A percentile compares a stretch with the other conserved stretches of the same genome.
These are phyloP conservation scores for Gadopsis bispinosus DNA, from an alignment of 2,797 vertebrate species.

Conservation along the genomic window DNA sequence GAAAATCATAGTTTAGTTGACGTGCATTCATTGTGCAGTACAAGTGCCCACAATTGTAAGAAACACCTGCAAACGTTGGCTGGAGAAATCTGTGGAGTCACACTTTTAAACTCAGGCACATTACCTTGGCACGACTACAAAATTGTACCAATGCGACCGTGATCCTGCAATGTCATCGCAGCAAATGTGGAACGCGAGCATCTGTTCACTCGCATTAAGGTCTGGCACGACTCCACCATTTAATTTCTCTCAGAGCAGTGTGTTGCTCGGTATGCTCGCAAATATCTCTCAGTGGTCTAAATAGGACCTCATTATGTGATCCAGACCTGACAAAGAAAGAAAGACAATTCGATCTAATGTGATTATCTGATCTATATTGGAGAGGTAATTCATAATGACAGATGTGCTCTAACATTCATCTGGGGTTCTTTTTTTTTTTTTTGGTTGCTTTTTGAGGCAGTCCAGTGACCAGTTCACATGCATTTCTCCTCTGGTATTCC, in stretches of 20 bases:
- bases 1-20: neutral
- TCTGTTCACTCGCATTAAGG: constrained; percentile 52
- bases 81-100: constrained; percentile 42
- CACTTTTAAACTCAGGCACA: constrained; percentile 17
- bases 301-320: constrained; percentile 22
- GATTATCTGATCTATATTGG: constrained; percentile 33
- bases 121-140: constrained; percentile 19
- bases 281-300: constrained; percentile 25
- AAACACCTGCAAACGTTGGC: constrained; percentile 29
- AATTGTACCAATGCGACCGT: constrained; percentile 13
- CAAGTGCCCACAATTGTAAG: constrained; percentile 1
- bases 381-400: constrained; percentile 29
- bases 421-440: constrained; percentile 3
- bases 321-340: constrained; percentile 10
- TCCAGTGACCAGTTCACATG: constrained; percentile 44
- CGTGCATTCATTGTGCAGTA: constrained; percentile 11
- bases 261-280: constrained; percentile 22
- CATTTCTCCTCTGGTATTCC: constrained; percentile 66
- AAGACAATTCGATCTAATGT: constrained; percentile 18
- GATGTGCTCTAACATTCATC: neutral
- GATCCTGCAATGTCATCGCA: constrained; percentile 29
- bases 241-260: constrained; percentile 23
- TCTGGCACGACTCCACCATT: constrained; percentile 34
- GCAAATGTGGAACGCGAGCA: constrained; percentile 50
- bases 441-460: constrained; percentile 33